Evolutionary conservation across 2,113 vertebrate species (phyloP), one percentile per base, ranked within the genome.

Genomic region (Limanda limanda): DNA sequence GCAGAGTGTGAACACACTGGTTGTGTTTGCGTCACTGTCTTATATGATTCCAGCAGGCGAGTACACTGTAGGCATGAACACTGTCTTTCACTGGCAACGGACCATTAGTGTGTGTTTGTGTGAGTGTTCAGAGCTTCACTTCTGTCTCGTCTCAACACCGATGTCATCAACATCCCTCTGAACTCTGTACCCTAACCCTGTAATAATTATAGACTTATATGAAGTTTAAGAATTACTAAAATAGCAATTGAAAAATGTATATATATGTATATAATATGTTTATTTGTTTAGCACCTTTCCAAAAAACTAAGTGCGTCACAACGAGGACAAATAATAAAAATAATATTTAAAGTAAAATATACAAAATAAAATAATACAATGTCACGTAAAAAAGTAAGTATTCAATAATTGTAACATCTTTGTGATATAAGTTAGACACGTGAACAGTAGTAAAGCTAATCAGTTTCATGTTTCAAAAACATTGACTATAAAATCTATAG

Each of bases 41-140:
- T 59, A 24, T 21, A 25, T 11, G 55, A 59, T 64, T 37, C 57
- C 52, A 21, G 10, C 14, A 9, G 31, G 54, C 48, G 76, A 58
- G 1, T 31, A 4, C 27, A 4, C 27, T 60, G 25, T 59, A 1
- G 10, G 57, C 11, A 71, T 52, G 71, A 56, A 47, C 35, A 1
- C 27, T 48, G 47, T 77, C 66, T 85, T 78, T 87, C 67, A 69
- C 14, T 56, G 37, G 60, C 71, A 78, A 2, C 64, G 70, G 74
- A 77, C 62, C 62, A n/a, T 47, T 52, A 61, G 23, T 54, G 47
- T 55, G 40, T n/a, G 13, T 47, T 12, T 64, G 45, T 17, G 17
- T 52, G 31, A 31, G 24, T 47, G 42, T 62, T 52, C 25, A 25
- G 25, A 21, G 40, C 10, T 8, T 70, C 68, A 42, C 42, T 4